These are phyloP conservation scores for Budorcas taxicolor DNA, from an alignment of 2,113 vertebrate genomes.

Conservation along the genomic window DNA sequence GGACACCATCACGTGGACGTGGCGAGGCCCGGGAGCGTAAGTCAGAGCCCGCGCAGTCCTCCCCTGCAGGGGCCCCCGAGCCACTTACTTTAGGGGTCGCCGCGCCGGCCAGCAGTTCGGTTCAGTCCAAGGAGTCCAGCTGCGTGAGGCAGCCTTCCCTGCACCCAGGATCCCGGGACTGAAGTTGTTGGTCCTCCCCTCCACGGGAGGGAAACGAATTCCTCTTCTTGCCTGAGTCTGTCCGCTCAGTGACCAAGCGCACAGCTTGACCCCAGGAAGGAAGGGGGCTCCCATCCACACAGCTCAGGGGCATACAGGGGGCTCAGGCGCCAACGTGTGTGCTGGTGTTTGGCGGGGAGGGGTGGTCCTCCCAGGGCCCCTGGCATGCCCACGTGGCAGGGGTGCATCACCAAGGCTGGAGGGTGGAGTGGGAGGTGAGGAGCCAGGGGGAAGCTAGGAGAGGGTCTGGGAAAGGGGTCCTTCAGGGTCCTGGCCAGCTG, in stretches of 20 bases:
- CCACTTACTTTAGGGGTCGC: not conserved
- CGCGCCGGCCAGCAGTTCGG: fast-evolving
- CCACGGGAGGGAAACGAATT: fast-evolving
- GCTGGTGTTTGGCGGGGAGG: not conserved
- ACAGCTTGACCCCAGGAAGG: fast-evolving
- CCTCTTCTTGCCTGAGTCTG: fast-evolving
- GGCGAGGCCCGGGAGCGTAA: slow-evolving; percentile 98
- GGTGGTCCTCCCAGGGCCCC: not conserved
- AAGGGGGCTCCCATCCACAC: not conserved
- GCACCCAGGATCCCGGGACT: not conserved
- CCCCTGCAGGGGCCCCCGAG: not conserved
- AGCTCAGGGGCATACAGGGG: fast-evolving
- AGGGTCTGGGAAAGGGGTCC: not conserved
- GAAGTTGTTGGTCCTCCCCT: fast-evolving
- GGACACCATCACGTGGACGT: slow-evolving; percentile 98
- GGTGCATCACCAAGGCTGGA: not conserved
- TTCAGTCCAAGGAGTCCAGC: fast-evolving
- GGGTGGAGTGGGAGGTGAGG: too few species aligned
- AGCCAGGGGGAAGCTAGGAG: not conserved
- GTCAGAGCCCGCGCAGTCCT: slow-evolving; percentile 38
- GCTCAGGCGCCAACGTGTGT: fast-evolving
- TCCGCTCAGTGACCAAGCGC: fast-evolving
- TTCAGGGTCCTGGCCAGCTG: too few species aligned
- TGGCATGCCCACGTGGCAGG: fast-evolving
- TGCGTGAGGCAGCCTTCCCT: fast-evolving